Percentiles rank a stretch among this genome's conserved stretches.
Evolutionary conservation across 2,797 vertebrate species (phyloP).

Genomic region (Fistularia commersonii): DNA sequence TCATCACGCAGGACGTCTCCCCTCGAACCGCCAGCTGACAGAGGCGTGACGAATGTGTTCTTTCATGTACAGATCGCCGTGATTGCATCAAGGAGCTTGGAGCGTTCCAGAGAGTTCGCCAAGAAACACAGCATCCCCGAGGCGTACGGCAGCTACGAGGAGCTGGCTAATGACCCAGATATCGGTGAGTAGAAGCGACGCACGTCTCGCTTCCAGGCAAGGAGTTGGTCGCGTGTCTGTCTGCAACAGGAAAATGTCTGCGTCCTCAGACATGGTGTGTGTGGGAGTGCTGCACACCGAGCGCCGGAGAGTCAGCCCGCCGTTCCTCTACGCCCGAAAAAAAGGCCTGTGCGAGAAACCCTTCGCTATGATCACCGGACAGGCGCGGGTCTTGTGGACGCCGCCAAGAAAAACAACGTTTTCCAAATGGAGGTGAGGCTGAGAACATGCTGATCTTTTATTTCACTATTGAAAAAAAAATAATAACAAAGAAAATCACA

Average conservation of each 20-base stretch:
- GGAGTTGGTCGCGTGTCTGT: not conserved
- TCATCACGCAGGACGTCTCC: not conserved
- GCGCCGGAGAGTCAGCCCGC: conserved; percentile 65
- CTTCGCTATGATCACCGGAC: conserved; percentile 71
- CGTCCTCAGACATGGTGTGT: conserved; percentile 72
- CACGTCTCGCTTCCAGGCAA: not conserved
- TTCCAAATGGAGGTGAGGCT: conserved; percentile 81
- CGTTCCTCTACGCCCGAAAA: conserved; percentile 72
- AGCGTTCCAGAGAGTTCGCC: conserved; percentile 70
- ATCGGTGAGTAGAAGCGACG: conserved; percentile 61
- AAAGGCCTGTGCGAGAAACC: conserved; percentile 81
- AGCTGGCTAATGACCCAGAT: conserved; percentile 68
- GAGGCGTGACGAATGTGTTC: conserved; percentile 8
- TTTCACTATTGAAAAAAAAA: too few species aligned
- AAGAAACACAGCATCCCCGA: conserved; percentile 64
- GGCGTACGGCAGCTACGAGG: conserved; percentile 75
- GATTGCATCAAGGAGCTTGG: conserved; percentile 69
- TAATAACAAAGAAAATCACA: too few species aligned
- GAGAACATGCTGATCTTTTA: too few species aligned
- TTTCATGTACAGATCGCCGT: conserved; percentile 62
- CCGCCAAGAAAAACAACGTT: conserved; percentile 61
- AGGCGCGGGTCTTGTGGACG: conserved; percentile 64
- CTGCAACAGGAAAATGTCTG: conserved; percentile 3
- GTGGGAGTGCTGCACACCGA: conserved; percentile 76
- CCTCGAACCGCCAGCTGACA: not conserved